A percentile compares a stretch with the other conserved stretches of the same genome.
These are phyloP conservation scores for Solenodon paradoxus DNA, from an alignment of 2,113 vertebrate species.

Conservation along the genomic window DNA sequence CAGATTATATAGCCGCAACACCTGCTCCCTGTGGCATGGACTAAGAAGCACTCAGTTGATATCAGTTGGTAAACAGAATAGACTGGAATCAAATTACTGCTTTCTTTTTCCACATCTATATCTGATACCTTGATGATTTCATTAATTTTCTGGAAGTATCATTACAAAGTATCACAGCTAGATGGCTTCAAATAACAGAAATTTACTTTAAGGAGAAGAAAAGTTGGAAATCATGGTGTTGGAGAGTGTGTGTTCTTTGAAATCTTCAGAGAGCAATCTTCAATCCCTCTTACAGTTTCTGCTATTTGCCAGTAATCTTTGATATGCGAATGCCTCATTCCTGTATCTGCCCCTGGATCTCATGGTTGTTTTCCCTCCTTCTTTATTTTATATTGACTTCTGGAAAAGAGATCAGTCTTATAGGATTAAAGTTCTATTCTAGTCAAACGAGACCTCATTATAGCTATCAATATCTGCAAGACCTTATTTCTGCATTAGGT, in stretches of 20 bases:
- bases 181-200: neutral
- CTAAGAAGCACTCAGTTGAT: neutral
- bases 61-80: too few species aligned
- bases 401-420: neutral
- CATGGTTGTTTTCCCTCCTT: neutral
- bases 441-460: neutral
- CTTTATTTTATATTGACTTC: neutral
- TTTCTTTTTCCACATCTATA: neutral
- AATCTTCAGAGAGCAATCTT: neutral
- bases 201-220: neutral
- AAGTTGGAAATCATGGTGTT: neutral
- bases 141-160: neutral
- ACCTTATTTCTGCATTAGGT: neutral
- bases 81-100: neutral
- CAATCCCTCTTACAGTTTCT: too few species aligned
- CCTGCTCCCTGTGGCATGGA: neutral
- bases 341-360: too few species aligned
- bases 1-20: neutral
- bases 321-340: accelerated
- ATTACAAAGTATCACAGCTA: neutral
- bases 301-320: neutral
- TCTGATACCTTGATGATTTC: neutral
- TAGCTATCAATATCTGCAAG: neutral
- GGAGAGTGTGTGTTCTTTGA: neutral
- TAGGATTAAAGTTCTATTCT: neutral